Conservation (phyloP, 2,888 invertebrate species). For the Andrena trimmerana region DNA sequence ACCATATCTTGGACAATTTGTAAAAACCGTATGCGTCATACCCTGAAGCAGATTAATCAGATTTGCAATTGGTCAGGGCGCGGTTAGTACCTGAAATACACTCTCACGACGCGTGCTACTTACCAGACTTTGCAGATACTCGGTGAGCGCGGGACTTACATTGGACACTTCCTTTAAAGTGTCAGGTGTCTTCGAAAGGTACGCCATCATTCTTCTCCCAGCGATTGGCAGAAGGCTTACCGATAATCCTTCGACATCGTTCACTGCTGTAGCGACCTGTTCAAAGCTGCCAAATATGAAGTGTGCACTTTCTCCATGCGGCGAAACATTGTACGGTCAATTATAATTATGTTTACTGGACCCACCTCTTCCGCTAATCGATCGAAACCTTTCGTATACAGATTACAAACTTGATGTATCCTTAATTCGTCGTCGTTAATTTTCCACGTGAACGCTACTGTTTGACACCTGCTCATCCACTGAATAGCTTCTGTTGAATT, state of each 20-base stretch:
- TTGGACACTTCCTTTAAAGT: constrained; percentile 90
- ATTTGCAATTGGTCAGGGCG: background rate
- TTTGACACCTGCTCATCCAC: constrained; percentile 91
- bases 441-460: constrained; percentile 92
- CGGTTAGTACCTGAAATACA: background rate
- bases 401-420: constrained; percentile 91
- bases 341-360: constrained; percentile 68
- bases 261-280: constrained; percentile 89
- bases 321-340: background rate
- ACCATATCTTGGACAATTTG: constrained; percentile 80
- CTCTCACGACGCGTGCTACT: constrained; percentile 55
- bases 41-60: constrained; percentile 65
- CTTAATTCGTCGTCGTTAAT: constrained; percentile 91
- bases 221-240: constrained; percentile 91
- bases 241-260: constrained; percentile 90
- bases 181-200: constrained; percentile 87
- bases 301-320: constrained; percentile 75
- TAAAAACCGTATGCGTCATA: constrained; percentile 73
- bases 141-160: constrained; percentile 91
- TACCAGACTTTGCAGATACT: constrained; percentile 90
- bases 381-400: constrained; percentile 88
- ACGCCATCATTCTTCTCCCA: constrained; percentile 92
- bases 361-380: constrained; percentile 88
- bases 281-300: constrained; percentile 87
- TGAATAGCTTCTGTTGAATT: constrained; percentile 85